A percentile compares a stretch with the other conserved stretches of the same genome.
Evolutionary conservation across 2,888 invertebrate genomes (phyloP).

Genomic region (Trissolcus japonicus): DNA sequence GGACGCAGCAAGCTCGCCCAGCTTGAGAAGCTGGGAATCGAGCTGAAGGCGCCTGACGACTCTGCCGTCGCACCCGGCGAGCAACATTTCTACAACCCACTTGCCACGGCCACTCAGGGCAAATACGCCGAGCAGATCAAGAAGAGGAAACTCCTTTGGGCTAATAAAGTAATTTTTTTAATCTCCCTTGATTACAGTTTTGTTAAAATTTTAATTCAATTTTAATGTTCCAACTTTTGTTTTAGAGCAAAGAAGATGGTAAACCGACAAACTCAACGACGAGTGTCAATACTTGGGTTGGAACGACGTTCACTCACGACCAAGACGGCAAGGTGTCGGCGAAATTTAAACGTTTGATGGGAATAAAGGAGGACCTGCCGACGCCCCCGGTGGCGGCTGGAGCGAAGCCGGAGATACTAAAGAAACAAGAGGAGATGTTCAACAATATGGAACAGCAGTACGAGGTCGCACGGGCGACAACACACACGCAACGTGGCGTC

Average conservation of each 20-base stretch:
- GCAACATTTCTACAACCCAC: constrained; percentile 86
- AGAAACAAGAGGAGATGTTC: constrained; percentile 91
- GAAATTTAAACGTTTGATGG: constrained; percentile 98
- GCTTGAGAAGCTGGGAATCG: constrained; percentile 77
- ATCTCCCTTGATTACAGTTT: no score
- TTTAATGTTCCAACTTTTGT: no score
- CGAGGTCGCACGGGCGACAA: constrained; percentile 95
- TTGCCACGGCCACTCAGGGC: constrained; percentile 83
- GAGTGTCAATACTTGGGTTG: constrained; percentile 84
- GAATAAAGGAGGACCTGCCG: constrained; percentile 83
- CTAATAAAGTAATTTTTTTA: constrained; percentile 82
- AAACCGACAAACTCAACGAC: constrained; percentile 57
- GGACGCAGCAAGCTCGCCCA: constrained; percentile 76
- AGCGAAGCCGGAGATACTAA: constrained; percentile 79
- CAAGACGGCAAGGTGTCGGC: constrained; percentile 93
- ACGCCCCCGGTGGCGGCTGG: constrained; percentile 71
- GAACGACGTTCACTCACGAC: constrained; percentile 92
- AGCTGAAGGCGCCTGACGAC: constrained; percentile 71
- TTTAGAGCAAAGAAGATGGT: constrained; percentile 65
- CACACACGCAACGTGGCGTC: constrained; percentile 95
- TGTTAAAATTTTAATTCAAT: no score
- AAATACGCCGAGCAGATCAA: constrained; percentile 90
- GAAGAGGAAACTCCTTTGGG: constrained; percentile 94
- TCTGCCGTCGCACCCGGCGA: constrained; percentile 62
- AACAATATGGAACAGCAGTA: constrained; percentile 96